Conservation (phyloP, 1,140 invertebrate species). For the Drosophila elegans region DNA sequence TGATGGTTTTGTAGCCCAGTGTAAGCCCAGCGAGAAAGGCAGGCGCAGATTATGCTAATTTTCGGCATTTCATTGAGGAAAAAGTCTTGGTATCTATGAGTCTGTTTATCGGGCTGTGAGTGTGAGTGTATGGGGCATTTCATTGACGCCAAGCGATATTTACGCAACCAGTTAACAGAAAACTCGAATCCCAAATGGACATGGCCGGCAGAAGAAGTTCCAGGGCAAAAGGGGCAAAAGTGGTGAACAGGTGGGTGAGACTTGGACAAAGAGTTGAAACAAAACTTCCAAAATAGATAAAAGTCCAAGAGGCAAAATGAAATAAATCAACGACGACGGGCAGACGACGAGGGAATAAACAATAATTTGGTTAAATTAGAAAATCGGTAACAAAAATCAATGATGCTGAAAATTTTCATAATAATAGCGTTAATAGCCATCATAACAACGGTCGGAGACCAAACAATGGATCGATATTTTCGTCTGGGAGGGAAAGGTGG, state of each 20-base stretch:
- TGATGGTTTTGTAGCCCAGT: slow-evolving; percentile 8
- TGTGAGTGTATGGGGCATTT: slow-evolving; percentile 56
- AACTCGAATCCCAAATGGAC: slow-evolving; percentile 26
- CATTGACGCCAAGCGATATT: slow-evolving; percentile 69
- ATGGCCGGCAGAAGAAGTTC: slow-evolving; percentile 8
- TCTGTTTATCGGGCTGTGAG: slow-evolving; percentile 11
- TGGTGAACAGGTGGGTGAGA: neutral
- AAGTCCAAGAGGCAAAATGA: slow-evolving; percentile 29
- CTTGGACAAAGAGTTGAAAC: slow-evolving; percentile 34
- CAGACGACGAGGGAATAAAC: slow-evolving; percentile 55
- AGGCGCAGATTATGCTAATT: slow-evolving; percentile 70
- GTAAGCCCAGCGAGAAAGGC: slow-evolving; percentile 45
- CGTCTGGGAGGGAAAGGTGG: slow-evolving; percentile 42
- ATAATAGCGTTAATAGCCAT: slow-evolving; percentile 79
- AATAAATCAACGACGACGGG: slow-evolving; percentile 50
- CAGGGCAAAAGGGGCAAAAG: neutral
- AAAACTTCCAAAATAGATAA: slow-evolving; percentile 42
- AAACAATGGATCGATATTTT: slow-evolving; percentile 53
- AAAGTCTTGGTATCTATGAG: slow-evolving; percentile 47
- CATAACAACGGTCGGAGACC: slow-evolving; percentile 62
- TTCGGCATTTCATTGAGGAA: slow-evolving; percentile 77
- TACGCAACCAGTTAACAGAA: slow-evolving; percentile 78
- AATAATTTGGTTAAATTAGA: slow-evolving; percentile 81
- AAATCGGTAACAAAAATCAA: slow-evolving; percentile 82
- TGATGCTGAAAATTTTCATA: slow-evolving; percentile 83